Evolutionary conservation across 2,797 vertebrate genomes (phyloP).

Genomic region (Hypotaenidia philippensis): DNA sequence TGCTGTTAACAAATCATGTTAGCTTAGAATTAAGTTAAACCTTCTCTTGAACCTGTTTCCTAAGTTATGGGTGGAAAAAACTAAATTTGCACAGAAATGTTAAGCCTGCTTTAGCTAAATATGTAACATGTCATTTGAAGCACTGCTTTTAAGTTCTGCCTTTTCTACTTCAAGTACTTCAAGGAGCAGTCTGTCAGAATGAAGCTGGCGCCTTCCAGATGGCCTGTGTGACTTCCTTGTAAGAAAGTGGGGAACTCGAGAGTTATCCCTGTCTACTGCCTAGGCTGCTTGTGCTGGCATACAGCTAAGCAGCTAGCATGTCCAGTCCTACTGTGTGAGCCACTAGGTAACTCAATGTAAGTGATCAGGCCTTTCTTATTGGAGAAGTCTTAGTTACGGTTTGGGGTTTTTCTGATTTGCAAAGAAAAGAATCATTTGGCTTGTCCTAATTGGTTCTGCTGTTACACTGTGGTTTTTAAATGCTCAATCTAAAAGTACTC

Average conservation of each 20-base stretch:
- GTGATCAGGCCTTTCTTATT: not conserved
- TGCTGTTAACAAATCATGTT: not conserved
- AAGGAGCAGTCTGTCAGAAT: not conserved
- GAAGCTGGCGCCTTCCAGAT: not conserved
- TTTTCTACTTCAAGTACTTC: not conserved
- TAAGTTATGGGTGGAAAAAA: not conserved
- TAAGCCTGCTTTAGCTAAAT: not conserved
- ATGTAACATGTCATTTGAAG: not conserved
- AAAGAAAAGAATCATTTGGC: not conserved
- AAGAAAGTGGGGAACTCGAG: not conserved
- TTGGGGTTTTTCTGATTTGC: not conserved
- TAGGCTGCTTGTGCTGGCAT: not conserved
- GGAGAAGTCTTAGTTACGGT: not conserved
- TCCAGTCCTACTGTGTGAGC: not conserved
- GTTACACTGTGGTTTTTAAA: not conserved
- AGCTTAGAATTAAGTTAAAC: not conserved
- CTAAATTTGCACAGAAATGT: slow-evolving; percentile 41
- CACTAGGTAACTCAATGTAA: not conserved
- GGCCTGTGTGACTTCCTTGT: not conserved
- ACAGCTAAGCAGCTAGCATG: not conserved
- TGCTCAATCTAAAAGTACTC: not conserved
- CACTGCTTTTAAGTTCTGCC: not conserved
- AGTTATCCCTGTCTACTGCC: not conserved
- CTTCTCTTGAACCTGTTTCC: not conserved
- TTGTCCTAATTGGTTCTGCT: not conserved